Base-by-base conservation (phyloP, 2,113 vertebrate genomes). In the Ranitomeya variabilis region DNA sequence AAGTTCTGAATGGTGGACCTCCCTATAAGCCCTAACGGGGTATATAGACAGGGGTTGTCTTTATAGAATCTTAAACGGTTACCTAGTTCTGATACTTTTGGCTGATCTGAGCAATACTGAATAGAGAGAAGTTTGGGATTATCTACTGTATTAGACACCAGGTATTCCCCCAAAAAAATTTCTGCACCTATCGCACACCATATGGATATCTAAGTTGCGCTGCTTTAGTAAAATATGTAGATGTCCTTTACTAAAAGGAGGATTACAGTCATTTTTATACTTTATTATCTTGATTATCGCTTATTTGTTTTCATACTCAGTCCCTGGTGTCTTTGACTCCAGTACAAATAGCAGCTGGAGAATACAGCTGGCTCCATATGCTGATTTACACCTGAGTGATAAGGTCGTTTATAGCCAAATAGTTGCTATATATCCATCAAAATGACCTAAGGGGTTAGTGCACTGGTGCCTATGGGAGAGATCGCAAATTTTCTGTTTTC, bases 301-400 rank as follows among this genome's bases (percentile, higher is more conserved):
- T 55, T 55, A 78, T 76, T 76, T 76, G 45, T n/a, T 23, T n/a
- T 52, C 52, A 55, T 12, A 78, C 55, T 54, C 52, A 54, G 76
- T 55, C 52, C 51, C 11, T 6, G 52, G 19, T 55, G 76, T 77
- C 74, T 77, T n/a, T 12, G 45, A 77, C 74, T 45, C 37, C 45
- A 77, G 74, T 55, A 76, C 7, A 37, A 78, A 78, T 54, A 78
- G 52, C 45, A 55, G 76, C 76, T 78, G 14, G 7, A 78, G 76
- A 51, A 55, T 52, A 78, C 52, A n/a, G 76, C 76, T 55, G 76
- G 21, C 76, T 54, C 51, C 76, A 23, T 54, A 23, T 23, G 76
- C 76, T 54, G 55, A 7, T 21, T 15, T 54, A 10, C 7, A 69
- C 67, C 14, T 23, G 1, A 10, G 21, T 21, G 64, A 67, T 10